These are phyloP conservation scores for Cheilosia urbana DNA, from an alignment of 2,888 invertebrate genomes.

Conservation along the genomic window DNA sequence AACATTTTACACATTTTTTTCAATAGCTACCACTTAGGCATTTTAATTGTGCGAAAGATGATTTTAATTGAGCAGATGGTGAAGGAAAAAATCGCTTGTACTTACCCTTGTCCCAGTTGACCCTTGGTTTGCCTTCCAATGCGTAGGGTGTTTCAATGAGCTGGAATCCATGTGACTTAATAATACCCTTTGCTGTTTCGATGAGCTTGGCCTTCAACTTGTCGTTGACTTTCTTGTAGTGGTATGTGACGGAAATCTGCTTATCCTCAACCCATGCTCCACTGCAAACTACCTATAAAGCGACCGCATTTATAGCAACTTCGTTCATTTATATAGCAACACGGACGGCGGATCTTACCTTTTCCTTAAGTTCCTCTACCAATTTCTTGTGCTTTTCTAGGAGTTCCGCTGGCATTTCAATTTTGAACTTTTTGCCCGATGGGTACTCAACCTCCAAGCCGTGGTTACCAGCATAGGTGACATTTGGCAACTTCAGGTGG, in stretches of 20 bases:
- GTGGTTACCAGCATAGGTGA: conserved; percentile 91
- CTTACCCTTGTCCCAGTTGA: conserved; percentile 91
- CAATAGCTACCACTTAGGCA: background rate
- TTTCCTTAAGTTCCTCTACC: conserved; percentile 88
- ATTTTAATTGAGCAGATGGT: conserved; percentile 24
- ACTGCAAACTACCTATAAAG: conserved; percentile 86
- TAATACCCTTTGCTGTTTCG: conserved; percentile 87
- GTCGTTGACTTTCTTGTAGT: conserved; percentile 89
- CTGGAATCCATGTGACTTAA: conserved; percentile 88
- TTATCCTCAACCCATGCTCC: conserved; percentile 92
- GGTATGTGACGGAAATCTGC: conserved; percentile 89
- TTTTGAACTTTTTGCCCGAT: conserved; percentile 90
- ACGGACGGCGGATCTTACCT: conserved; percentile 81
- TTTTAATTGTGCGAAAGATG: conserved; percentile 43
- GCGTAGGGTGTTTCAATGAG: conserved; percentile 89
- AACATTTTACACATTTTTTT: conserved; percentile 40
- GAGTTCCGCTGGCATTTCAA: conserved; percentile 89
- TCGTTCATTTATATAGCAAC: background rate
- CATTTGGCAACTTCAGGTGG: conserved; percentile 86
- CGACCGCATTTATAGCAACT: background rate
- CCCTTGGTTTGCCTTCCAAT: conserved; percentile 91
- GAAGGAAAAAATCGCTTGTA: conserved; percentile 20
- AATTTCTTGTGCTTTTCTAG: conserved; percentile 88
- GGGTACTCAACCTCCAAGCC: conserved; percentile 91
- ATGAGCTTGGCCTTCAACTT: conserved; percentile 86